Conservation (phyloP, 2,113 vertebrate genomes). For the Sebastes fasciatus region DNA sequence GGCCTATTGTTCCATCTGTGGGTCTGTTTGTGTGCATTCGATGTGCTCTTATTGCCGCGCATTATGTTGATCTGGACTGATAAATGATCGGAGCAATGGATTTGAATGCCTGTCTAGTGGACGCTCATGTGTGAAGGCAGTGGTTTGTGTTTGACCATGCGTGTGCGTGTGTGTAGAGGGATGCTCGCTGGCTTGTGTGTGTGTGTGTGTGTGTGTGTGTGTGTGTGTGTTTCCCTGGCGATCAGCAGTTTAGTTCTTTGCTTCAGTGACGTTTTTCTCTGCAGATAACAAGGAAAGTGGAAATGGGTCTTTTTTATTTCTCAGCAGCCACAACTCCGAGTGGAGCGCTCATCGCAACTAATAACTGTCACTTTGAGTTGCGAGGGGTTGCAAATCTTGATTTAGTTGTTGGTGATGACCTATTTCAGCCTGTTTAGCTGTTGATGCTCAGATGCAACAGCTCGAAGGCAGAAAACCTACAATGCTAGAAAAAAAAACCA, state of each 20-base stretch:
- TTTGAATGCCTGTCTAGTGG: conserved; percentile 37
- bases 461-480: neutral
- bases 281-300: conserved; percentile 62
- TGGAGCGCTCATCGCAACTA: conserved; percentile 29
- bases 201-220: conserved; percentile 10
- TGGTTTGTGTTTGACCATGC: conserved; percentile 46
- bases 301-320: conserved; percentile 37
- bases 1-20: conserved; percentile 1
- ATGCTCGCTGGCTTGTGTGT: neutral
- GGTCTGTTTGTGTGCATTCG: conserved; percentile 24
- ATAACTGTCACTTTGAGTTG: conserved; percentile 57
- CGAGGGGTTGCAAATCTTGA: neutral
- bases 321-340: conserved; percentile 6
- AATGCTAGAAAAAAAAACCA: neutral
- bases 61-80: conserved; percentile 20
- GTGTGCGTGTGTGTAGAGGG: conserved; percentile 10
- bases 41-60: neutral
- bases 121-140: conserved; percentile 54
- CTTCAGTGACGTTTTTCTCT: conserved; percentile 51
- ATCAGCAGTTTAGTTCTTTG: conserved; percentile 67
- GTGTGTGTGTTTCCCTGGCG: conserved; percentile 1
- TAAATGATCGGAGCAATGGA: conserved; percentile 28
- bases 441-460: conserved; percentile 19
- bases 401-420: conserved; percentile 46
- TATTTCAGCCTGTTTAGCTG: conserved; percentile 43